A percentile compares a stretch with the other conserved stretches of the same genome.
Conservation (phyloP, 2,888 invertebrate species). For the Pelosia muscerda region DNA sequence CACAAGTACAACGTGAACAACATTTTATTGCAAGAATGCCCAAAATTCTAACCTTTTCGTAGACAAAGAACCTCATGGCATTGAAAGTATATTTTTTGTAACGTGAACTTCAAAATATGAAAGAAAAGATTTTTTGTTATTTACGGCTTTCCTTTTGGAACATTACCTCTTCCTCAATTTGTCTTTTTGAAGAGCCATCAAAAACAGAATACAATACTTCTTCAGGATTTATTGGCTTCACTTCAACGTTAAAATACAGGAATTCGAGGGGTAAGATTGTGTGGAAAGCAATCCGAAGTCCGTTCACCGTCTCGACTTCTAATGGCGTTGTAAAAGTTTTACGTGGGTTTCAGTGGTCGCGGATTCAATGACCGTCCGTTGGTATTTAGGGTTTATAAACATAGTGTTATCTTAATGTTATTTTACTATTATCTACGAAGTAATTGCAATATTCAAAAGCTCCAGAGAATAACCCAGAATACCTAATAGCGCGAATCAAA, state of each 20-base stretch:
- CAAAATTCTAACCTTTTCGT: neutral
- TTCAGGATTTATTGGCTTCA: conserved; percentile 41
- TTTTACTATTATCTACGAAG: conserved; percentile 28
- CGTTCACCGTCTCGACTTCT: conserved; percentile 64
- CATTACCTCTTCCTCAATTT: conserved; percentile 47
- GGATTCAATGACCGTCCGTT: conserved; percentile 39
- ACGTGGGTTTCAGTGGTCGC: conserved; percentile 54
- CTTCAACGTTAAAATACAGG: conserved; percentile 28
- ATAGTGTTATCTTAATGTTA: conserved; percentile 35
- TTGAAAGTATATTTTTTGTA: conserved; percentile 23
- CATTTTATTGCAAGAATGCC: neutral
- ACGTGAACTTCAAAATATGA: conserved; percentile 28
- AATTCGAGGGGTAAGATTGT: conserved; percentile 42
- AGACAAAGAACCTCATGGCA: conserved; percentile 14
- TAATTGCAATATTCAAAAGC: neutral
- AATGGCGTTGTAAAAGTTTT: conserved; percentile 72
- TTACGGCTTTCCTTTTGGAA: conserved; percentile 36
- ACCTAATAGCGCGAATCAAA: conserved; percentile 12
- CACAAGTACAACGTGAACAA: conserved; percentile 3
- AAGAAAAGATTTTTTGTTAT: conserved; percentile 27
- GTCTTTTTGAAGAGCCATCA: conserved; percentile 37
- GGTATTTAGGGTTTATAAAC: conserved; percentile 43
- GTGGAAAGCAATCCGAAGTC: conserved; percentile 56
- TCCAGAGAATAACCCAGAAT: conserved; percentile 18
- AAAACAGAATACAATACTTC: conserved; percentile 38